phyloP scores from a whole-genome alignment of 2,797 vertebrate genomes.

The Mycteria americana region DNA sequence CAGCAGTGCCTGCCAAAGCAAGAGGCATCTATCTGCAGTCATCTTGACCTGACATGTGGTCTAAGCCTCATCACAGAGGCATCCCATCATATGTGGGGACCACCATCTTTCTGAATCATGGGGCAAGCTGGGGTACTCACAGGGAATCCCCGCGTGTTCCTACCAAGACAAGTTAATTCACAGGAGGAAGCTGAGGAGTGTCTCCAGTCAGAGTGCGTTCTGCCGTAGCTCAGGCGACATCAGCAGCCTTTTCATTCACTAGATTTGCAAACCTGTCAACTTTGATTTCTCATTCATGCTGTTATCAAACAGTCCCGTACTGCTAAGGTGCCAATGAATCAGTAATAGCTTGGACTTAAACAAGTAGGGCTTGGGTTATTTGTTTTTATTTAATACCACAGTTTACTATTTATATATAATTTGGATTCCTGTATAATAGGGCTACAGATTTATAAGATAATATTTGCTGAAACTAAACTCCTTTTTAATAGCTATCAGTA shows the following conservation, averaged over 20 bases:
- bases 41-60: not conserved
- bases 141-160: fast-evolving
- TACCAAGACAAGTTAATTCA: not conserved
- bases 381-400: not conserved
- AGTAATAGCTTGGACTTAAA: not conserved
- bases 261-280: not conserved
- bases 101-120: not conserved
- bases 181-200: not conserved
- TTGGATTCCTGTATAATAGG: not conserved
- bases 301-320: not conserved
- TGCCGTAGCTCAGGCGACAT: not conserved
- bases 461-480: not conserved
- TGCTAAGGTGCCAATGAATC: not conserved
- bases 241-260: not conserved
- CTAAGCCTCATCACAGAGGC: not conserved
- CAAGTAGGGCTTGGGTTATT: not conserved
- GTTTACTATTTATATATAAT: not conserved
- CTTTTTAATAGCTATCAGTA: not conserved
- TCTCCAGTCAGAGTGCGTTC: not conserved
- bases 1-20: not conserved
- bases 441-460: not conserved
- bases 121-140: not conserved
- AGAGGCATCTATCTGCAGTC: not conserved
- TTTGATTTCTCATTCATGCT: not conserved
- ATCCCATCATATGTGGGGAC: not conserved